Conservation (phyloP, 2,888 invertebrate genomes). For the Eremobia ochroleuca region DNA sequence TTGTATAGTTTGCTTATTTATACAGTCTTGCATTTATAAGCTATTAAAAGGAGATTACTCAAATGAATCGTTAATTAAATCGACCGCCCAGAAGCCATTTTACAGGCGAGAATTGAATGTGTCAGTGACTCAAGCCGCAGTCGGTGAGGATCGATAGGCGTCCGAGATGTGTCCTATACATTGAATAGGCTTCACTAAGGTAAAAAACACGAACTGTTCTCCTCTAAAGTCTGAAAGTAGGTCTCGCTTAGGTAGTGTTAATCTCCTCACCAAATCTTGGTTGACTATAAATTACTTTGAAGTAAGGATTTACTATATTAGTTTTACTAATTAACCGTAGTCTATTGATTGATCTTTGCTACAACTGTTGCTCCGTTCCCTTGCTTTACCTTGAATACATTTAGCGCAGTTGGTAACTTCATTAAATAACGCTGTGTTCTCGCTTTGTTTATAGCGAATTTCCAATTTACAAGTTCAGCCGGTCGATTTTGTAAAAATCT, state of each 20-base stretch:
- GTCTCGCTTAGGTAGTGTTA: not conserved
- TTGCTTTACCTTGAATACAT: slow-evolving; percentile 21
- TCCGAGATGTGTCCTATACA: slow-evolving; percentile 29
- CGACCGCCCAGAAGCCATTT: slow-evolving; percentile 42
- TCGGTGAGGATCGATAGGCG: slow-evolving; percentile 47
- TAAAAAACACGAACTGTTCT: slow-evolving; percentile 9
- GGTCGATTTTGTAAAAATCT: no score
- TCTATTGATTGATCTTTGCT: slow-evolving; percentile 9
- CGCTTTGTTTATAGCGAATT: slow-evolving; percentile 7
- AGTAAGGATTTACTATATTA: not conserved
- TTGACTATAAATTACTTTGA: not conserved
- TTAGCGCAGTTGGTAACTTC: slow-evolving; percentile 26
- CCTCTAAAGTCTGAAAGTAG: slow-evolving; percentile 4
- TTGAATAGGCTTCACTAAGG: slow-evolving; percentile 44
- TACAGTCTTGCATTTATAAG: not conserved
- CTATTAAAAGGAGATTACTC: not conserved
- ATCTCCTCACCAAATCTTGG: not conserved
- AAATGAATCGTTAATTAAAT: slow-evolving; percentile 12
- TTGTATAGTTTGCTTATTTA: not conserved
- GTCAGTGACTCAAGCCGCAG: slow-evolving; percentile 38
- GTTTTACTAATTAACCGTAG: not conserved
- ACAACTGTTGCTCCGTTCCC: slow-evolving; percentile 4
- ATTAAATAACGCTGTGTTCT: slow-evolving; percentile 30
- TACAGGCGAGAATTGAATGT: slow-evolving; percentile 36
- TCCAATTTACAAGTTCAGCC: slow-evolving; percentile 1